Conservation (phyloP, 2,113 vertebrate genomes). For the Motacilla alba region DNA sequence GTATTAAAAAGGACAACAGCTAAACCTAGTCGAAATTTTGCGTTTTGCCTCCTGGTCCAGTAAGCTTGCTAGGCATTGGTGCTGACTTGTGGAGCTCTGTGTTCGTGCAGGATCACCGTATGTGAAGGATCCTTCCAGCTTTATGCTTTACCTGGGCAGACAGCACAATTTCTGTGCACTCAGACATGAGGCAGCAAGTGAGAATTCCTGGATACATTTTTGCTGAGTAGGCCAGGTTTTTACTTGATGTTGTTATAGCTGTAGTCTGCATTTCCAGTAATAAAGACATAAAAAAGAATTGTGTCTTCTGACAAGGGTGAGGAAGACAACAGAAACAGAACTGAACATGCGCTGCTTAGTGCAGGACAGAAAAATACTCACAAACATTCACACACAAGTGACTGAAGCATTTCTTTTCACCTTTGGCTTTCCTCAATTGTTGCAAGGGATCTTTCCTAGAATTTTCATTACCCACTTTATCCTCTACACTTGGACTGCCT, state of each 20-base stretch:
- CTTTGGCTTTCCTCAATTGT: not conserved
- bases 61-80: not conserved
- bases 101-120: accelerated
- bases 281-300: not conserved
- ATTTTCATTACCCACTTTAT: conserved; percentile 4
- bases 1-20: not conserved
- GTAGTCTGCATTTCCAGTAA: not conserved
- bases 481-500: not conserved
- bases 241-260: not conserved
- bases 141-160: not conserved
- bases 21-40: not conserved
- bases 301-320: not conserved
- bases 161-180: not conserved
- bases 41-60: not conserved
- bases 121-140: not conserved
- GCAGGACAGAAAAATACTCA: not conserved
- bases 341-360: not conserved
- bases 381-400: not conserved
- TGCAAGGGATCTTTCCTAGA: not conserved
- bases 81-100: not conserved
- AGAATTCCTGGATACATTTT: not conserved
- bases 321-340: not conserved
- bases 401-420: not conserved
- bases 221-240: not conserved
- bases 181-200: not conserved